These are phyloP conservation scores for Matsumyia berberina DNA, from an alignment of 2,888 invertebrate genomes.

Conservation along the genomic window DNA sequence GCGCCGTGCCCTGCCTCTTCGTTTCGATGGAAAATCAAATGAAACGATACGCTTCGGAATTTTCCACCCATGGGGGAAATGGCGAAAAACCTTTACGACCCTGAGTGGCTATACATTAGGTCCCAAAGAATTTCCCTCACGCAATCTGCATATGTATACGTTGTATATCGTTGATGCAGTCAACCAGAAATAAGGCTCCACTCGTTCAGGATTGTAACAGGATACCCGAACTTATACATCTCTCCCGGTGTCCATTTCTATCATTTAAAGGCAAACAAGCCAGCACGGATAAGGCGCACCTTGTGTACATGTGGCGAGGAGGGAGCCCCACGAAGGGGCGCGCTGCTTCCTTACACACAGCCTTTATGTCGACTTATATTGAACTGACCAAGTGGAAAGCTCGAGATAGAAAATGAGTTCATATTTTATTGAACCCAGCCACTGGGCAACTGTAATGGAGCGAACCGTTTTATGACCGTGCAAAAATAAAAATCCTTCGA, in stretches of 20 bases:
- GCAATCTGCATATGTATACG: constrained; percentile 72
- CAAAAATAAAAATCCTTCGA: constrained; percentile 59
- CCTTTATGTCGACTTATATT: constrained; percentile 67
- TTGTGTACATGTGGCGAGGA: neutral
- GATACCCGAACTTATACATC: constrained; percentile 13
- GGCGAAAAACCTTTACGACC: constrained; percentile 32
- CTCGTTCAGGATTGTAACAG: constrained; percentile 17
- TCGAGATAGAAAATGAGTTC: constrained; percentile 75
- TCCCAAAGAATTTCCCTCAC: constrained; percentile 63
- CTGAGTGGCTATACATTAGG: constrained; percentile 26
- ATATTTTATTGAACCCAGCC: constrained; percentile 71
- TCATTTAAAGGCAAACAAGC: constrained; percentile 63
- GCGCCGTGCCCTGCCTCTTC: constrained; percentile 28
- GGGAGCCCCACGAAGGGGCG: neutral
- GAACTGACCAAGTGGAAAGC: constrained; percentile 74
- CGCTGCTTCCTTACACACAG: constrained; percentile 13
- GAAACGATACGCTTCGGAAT: constrained; percentile 50
- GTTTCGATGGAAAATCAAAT: constrained; percentile 65
- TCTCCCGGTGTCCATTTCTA: constrained; percentile 11
- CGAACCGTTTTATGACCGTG: constrained; percentile 70
- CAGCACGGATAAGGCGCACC: constrained; percentile 25
- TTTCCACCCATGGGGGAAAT: neutral
- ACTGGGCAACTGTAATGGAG: constrained; percentile 72
- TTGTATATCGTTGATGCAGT: constrained; percentile 59
- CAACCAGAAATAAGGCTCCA: constrained; percentile 54